Conservation (phyloP, 2,797 vertebrate genomes). For the Trachurus trachurus region DNA sequence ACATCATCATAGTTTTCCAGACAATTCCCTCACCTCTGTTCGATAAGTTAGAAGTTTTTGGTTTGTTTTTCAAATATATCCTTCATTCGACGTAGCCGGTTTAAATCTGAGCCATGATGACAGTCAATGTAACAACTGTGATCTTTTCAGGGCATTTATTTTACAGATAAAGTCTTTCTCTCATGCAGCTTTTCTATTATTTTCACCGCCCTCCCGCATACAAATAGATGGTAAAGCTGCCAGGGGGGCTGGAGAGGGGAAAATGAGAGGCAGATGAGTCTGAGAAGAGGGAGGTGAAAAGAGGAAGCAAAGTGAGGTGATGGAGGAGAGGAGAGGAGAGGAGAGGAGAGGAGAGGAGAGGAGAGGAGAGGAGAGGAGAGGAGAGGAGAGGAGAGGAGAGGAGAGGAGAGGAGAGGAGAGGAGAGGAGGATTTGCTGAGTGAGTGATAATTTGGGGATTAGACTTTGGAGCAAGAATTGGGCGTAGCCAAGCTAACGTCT, state of each 20-base stretch:
- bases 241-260: background rate
- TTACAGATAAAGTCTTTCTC: conserved; percentile 2
- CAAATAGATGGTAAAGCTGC: conserved; percentile 7
- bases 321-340: conserved; percentile 10
- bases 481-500: conserved; percentile 17
- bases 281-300: conserved; percentile 30
- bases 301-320: conserved; percentile 7
- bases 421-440: conserved; percentile 45
- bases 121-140: conserved; percentile 6
- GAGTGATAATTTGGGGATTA: conserved; percentile 65
- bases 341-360: too few relatives aligned
- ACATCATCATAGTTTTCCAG: background rate
- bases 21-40: background rate
- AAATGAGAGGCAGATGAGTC: conserved; percentile 19
- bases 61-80: conserved; percentile 1
- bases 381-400: too few relatives aligned
- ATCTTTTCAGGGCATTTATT: conserved; percentile 25
- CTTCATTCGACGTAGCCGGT: background rate
- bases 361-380: too few relatives aligned
- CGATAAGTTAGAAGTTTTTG: background rate
- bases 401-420: conserved; percentile 7
- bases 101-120: background rate
- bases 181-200: conserved; percentile 26
- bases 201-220: conserved; percentile 20
- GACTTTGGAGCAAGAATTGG: conserved; percentile 43